These are phyloP conservation scores for Drosophila tanythrix DNA, from an alignment of 2,888 invertebrate species.

Conservation along the genomic window DNA sequence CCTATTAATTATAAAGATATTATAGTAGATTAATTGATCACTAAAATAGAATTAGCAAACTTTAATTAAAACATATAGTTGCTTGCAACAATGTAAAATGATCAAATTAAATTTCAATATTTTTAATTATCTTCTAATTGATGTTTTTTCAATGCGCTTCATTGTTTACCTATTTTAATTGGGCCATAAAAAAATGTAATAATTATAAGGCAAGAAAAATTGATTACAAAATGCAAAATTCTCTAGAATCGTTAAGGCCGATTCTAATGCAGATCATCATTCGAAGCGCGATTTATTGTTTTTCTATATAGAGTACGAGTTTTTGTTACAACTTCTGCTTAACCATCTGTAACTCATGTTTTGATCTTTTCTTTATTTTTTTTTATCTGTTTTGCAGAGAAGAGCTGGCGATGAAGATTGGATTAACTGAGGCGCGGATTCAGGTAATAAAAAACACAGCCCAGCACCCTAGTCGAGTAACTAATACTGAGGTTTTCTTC, in stretches of 20 bases:
- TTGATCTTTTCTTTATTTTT: background rate
- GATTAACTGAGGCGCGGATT: slow-evolving; percentile 96
- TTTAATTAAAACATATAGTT: background rate
- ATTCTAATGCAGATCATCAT: background rate
- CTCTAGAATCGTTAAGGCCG: background rate
- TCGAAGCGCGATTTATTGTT: background rate
- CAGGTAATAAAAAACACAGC: slow-evolving; percentile 88
- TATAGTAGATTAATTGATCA: background rate
- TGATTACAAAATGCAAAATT: background rate
- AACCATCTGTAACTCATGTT: slow-evolving; percentile 23
- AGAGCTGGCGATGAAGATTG: slow-evolving; percentile 97
- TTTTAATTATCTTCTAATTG: background rate
- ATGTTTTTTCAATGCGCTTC: background rate
- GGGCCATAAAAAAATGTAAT: background rate
- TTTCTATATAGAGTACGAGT: background rate
- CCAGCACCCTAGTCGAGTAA: slow-evolving; percentile 16
- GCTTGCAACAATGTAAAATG: background rate
- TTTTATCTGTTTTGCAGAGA: slow-evolving; percentile 88
- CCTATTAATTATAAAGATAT: background rate
- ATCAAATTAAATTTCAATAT: background rate
- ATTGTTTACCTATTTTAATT: too few species aligned
- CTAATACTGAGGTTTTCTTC: slow-evolving; percentile 49
- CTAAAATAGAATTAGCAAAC: background rate
- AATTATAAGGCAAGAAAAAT: background rate
- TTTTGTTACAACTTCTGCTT: slow-evolving; percentile 5